Conservation (phyloP, 37 sponge, comb jelly and placozoan species). For the Oopsacas minuta region DNA sequence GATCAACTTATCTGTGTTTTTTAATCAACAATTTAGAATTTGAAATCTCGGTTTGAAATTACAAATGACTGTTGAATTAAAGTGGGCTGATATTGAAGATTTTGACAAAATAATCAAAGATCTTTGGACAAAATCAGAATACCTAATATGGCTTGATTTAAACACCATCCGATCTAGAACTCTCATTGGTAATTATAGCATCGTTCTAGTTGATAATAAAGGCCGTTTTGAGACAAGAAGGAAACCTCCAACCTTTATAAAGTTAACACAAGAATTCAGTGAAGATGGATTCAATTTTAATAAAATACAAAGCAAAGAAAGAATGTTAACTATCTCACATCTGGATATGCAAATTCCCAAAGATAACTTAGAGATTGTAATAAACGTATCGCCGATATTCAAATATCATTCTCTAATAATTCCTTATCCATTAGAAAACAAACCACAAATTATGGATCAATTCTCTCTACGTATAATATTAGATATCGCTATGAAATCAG, state of each 20-base stretch:
- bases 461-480: background rate
- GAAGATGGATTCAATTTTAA: background rate
- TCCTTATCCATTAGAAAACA: background rate
- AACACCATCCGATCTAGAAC: background rate
- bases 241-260: background rate
- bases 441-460: background rate
- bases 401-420: background rate
- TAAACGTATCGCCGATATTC: background rate
- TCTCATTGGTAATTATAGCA: background rate
- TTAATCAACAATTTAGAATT: background rate
- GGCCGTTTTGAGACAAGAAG: background rate
- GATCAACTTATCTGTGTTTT: no score
- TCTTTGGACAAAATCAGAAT: background rate
- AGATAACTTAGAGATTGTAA: background rate
- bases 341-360: background rate
- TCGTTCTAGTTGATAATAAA: background rate
- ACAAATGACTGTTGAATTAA: background rate
- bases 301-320: background rate
- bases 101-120: conserved; percentile 1
- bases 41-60: background rate
- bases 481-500: background rate
- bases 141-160: background rate
- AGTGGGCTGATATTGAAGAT: background rate
- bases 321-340: background rate
- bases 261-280: background rate